Evolutionary conservation across 2,888 invertebrate species (phyloP).

Genomic region (Tyria jacobaeae): DNA sequence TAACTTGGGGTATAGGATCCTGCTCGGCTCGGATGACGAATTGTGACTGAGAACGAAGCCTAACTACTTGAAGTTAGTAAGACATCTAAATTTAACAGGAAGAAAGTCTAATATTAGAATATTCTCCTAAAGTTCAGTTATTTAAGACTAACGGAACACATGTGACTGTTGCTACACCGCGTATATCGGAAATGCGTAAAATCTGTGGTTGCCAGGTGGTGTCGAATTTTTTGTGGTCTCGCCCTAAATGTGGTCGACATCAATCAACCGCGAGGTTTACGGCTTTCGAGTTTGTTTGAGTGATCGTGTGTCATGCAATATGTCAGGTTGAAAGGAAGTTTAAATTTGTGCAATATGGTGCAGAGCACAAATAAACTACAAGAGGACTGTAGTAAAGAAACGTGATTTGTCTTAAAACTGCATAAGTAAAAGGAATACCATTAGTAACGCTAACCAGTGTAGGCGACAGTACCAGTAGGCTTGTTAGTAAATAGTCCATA

Average conservation of each 20-base stretch:
- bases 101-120: not conserved
- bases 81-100: not conserved
- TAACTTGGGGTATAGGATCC: too few species aligned
- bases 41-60: too few species aligned
- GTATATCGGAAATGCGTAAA: constrained; percentile 65
- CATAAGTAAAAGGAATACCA: too few species aligned
- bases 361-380: not conserved
- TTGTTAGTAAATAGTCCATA: too few species aligned
- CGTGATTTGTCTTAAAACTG: not conserved
- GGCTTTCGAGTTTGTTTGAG: constrained; percentile 23
- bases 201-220: constrained; percentile 69
- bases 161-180: constrained; percentile 28
- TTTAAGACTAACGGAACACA: constrained; percentile 31
- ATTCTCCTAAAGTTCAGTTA: constrained; percentile 1
- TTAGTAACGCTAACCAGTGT: too few species aligned
- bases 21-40: too few species aligned
- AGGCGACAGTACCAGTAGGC: too few species aligned
- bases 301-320: constrained; percentile 36
- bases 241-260: constrained; percentile 72
- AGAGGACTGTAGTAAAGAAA: not conserved
- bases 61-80: too few species aligned
- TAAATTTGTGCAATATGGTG: constrained; percentile 36
- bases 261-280: constrained; percentile 61
- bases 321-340: constrained; percentile 37
- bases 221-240: constrained; percentile 59